phyloP scores from a whole-genome alignment of 2,888 invertebrate genomes.

The Perithous albicinctus region DNA sequence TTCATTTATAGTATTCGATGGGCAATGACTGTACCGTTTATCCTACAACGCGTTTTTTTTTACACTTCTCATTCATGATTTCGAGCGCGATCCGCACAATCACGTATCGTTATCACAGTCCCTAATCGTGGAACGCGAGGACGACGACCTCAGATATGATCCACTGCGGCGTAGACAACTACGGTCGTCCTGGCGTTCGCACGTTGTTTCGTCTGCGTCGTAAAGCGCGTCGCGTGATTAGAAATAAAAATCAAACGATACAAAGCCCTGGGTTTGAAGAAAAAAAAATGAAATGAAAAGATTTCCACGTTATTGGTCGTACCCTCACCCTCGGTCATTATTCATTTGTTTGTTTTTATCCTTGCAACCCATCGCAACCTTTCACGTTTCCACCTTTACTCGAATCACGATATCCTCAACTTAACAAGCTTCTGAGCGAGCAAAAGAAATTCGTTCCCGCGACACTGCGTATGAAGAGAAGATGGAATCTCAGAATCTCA shows the following conservation, averaged over 20 bases:
- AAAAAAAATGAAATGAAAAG: slow-evolving; percentile 19
- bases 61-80: not conserved
- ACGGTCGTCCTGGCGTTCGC: slow-evolving; percentile 37
- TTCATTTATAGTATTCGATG: not conserved
- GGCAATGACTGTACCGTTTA: slow-evolving; percentile 9
- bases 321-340: slow-evolving; percentile 41
- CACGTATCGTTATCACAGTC: slow-evolving; percentile 71
- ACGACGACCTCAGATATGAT: slow-evolving; percentile 8
- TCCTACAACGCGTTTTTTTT: not conserved
- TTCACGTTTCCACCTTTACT: slow-evolving; percentile 20
- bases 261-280: not conserved
- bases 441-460: slow-evolving; percentile 29
- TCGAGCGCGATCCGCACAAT: slow-evolving; percentile 15
- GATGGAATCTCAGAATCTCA: not conserved
- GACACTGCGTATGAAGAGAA: not conserved
- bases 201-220: slow-evolving; percentile 30
- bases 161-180: not conserved
- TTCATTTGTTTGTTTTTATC: slow-evolving; percentile 23
- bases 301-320: slow-evolving; percentile 3
- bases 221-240: slow-evolving; percentile 28
- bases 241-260: not conserved
- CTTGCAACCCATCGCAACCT: slow-evolving; percentile 20
- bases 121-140: slow-evolving; percentile 31
- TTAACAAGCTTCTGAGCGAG: slow-evolving; percentile 48
- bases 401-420: slow-evolving; percentile 53